Evolutionary conservation across 1,140 invertebrate species (phyloP).

Genomic region (Lithobius niger): DNA sequence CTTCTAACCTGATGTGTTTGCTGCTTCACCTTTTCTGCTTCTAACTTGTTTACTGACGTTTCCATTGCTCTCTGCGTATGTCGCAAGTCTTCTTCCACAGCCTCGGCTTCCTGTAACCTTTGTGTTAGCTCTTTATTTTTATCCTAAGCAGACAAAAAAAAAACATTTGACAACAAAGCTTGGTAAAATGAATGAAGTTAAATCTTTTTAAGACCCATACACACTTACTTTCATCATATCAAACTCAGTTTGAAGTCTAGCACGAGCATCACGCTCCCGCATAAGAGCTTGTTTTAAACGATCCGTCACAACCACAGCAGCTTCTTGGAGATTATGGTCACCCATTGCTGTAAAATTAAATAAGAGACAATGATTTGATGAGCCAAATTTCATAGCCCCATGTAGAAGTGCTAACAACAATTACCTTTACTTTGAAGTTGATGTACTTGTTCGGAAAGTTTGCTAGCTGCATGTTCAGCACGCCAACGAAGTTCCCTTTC

Average conservation of each 20-base stretch:
- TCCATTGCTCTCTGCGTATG: constrained; percentile 5
- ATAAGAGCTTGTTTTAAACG: constrained; percentile 3
- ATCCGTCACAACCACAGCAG: constrained; percentile 2
- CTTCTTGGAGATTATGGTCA: constrained; percentile 5
- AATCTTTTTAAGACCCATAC: too few species aligned
- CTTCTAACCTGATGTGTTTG: constrained; percentile 1
- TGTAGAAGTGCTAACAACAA: too few species aligned
- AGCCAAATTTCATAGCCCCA: too few species aligned
- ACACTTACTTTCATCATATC: constrained; percentile 2
- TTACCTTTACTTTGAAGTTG: constrained; percentile 6
- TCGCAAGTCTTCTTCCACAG: constrained; percentile 5
- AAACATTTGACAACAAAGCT: neutral
- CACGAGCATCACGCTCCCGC: constrained; percentile 1
- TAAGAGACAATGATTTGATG: too few species aligned
- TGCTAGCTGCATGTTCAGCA: constrained; percentile 1
- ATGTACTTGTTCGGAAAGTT: constrained; percentile 6
- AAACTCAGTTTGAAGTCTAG: constrained; percentile 4
- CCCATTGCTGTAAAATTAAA: neutral
- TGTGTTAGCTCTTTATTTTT: constrained; percentile 8
- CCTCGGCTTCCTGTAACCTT: constrained; percentile 6
- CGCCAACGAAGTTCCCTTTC: constrained; percentile 3
- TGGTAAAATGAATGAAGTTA: too few species aligned
- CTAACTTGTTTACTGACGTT: constrained; percentile 3
- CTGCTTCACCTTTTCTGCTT: constrained; percentile 6
- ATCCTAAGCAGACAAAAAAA: neutral